Base-by-base conservation (phyloP, 2,888 invertebrate species). In the Clanis bilineata region DNA sequence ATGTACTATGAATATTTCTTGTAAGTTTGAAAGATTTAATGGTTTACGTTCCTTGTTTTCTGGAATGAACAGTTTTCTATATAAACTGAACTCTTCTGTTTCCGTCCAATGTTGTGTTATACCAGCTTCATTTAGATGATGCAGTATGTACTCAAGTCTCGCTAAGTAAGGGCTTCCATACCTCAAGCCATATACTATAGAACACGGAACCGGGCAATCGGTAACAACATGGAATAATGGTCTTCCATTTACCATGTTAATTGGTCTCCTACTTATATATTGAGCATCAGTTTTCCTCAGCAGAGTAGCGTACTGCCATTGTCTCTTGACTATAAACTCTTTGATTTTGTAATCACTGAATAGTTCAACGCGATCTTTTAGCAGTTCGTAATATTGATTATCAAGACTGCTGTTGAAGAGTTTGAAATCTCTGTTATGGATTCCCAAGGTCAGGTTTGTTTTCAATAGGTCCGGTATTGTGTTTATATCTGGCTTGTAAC, bases 81-180 rank as follows among this genome's bases (percentile, higher is more conserved):
- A 74, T 0, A 76, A 66, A 10, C 72, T 72, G 12, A 74, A 79
- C 57, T 88, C 84, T 61, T 90, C 87, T 4, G 85, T 73, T 60
- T 73, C 68, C 3, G 72, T 71, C 91, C 90, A 92, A 62, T 88
- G 83, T 1, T 85, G 76, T 5, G 92, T 72, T 41, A 94, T 90
- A 0, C 94, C 94, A 23, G 80, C 90, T 78, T 94, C 93, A 58
- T 88, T 86, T 0, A 93, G 72, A 59, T 85, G 83, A 18, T 85
- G 77, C 1, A 94, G 72, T 0, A 94, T 79, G 12, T 78, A 79
- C 63, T 93, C 85, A 3, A 94, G 56, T 58, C 84, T 86, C 7
- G 83, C 85, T 55, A 93, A 74, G 71, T 93, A 94, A 0, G 94
- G 94, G 32, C 94, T 94, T 1, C 94, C 94, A 64, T 93, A 93